Percentiles rank a stretch among this genome's conserved stretches.
Conservation (phyloP, 2,113 vertebrate species). For the Etia nguti region DNA sequence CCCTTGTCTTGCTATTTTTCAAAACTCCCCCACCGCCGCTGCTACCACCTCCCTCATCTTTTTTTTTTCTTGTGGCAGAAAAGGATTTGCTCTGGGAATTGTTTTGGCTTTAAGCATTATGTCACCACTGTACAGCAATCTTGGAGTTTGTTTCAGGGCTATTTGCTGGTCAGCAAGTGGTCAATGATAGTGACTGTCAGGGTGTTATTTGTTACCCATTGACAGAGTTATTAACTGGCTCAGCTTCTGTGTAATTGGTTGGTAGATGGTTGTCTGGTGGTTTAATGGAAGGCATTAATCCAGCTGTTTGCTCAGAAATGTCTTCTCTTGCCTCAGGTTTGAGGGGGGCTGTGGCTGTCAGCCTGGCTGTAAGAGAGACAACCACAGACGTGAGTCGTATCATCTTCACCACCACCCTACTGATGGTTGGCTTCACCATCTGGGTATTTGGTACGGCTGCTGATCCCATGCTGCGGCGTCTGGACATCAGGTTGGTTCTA, state of each 20-base stretch:
- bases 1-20: conserved; percentile 29
- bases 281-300: conserved; percentile 23
- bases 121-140: neutral
- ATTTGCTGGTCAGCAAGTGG: neutral
- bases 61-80: neutral
- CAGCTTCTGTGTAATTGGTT: neutral
- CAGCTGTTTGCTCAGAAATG: neutral
- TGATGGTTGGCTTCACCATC: conserved; percentile 79
- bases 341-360: conserved; percentile 80
- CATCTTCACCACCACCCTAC: conserved; percentile 79
- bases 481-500: conserved; percentile 81
- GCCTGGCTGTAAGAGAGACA: conserved; percentile 74
- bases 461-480: conserved; percentile 73
- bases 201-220: neutral
- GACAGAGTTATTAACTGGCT: neutral
- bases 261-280: neutral
- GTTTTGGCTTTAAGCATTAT: neutral
- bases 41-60: neutral
- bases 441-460: conserved; percentile 80
- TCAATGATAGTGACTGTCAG: neutral
- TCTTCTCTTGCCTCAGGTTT: conserved; percentile 66
- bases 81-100: conserved; percentile 18
- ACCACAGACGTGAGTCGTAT: conserved; percentile 69
- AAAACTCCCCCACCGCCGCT: neutral
- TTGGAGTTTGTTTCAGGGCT: neutral